Base-by-base conservation (phyloP, 2,888 invertebrate species). In the Tupiocoris notatus region DNA sequence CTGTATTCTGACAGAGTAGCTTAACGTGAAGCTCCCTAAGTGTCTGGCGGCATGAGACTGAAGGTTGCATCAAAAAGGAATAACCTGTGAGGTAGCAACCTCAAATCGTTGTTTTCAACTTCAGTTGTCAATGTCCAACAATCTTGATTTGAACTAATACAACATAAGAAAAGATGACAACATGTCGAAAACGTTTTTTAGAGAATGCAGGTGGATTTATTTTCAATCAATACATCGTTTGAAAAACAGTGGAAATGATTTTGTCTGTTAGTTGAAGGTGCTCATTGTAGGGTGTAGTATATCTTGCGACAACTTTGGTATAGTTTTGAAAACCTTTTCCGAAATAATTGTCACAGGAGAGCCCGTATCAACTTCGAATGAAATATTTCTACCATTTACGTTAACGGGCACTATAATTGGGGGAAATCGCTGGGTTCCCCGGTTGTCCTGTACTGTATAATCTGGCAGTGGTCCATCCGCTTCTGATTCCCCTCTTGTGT, bases 361-460 rank as follows among this genome's bases (percentile, higher is more conserved):
- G 2, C 71, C 71, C 9, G 71, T 71, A 23, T 71, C 71, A 18
- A 71, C 16, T 22, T 71, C 71, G 6, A 68, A 56, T 18, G 68
- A 21, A 9, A 68, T 21, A 2, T 20, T 7, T 56, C 57, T 56
- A 1, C 58, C 58, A 17, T 68, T 68, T 9, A 68, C 16, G 16
- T 20, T 7, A n/a, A 68, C 58, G 2, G 56, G 21, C 9, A 68
- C 58, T 20, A 68, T 57, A 20, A 56, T 68, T 6, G 68, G 68
- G 7, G 68, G 68, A 2, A 57, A 20, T 54, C 21, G 12, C 17
- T 68, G 2, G 20, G 23, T 66, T 6, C 21, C 66, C n/a, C n/a
- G n/a, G 57, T 68, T 56, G 18, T 25, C 65, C 25, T 65, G 25
- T 6, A 65, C 65, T 2, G 25, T n/a, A 39, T 65, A 24, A 2